phyloP scores from a whole-genome alignment of 1,140 invertebrate genomes.

The Drosophila tsacasi region DNA sequence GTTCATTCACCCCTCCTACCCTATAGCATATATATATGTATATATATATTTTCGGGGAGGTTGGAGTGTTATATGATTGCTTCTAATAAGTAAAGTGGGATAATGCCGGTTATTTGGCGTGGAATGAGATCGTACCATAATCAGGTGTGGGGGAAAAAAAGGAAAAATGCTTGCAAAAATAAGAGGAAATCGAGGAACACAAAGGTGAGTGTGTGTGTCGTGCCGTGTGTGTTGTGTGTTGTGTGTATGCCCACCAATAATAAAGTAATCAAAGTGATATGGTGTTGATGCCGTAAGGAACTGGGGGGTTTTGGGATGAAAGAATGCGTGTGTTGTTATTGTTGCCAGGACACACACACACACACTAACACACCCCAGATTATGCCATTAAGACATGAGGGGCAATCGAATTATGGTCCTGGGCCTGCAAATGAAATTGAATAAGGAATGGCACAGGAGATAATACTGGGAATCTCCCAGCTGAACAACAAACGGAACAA shows the following conservation, averaged over 20 bases:
- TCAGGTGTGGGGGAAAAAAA: slow-evolving; percentile 1
- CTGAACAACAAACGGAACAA: slow-evolving; percentile 30
- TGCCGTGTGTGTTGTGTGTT: background rate
- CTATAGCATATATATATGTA: background rate
- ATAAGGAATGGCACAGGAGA: slow-evolving; percentile 18
- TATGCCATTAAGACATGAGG: slow-evolving; percentile 72
- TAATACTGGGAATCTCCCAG: slow-evolving; percentile 19
- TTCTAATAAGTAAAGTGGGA: slow-evolving; percentile 79
- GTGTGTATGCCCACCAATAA: slow-evolving; percentile 68
- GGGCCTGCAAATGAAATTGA: slow-evolving; percentile 40
- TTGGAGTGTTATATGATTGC: slow-evolving; percentile 68
- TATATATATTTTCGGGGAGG: background rate
- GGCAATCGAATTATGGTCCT: slow-evolving; percentile 71
- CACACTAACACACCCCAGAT: slow-evolving; percentile 42
- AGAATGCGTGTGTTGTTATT: slow-evolving; percentile 49
- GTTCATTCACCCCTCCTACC: background rate
- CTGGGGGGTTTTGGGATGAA: slow-evolving; percentile 1
- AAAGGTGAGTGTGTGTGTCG: slow-evolving; percentile 32
- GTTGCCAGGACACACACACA: slow-evolving; percentile 62
- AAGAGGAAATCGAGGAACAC: slow-evolving; percentile 13
- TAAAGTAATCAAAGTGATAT: slow-evolving; percentile 83
- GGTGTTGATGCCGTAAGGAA: slow-evolving; percentile 60
- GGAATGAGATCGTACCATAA: slow-evolving; percentile 3
- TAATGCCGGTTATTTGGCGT: slow-evolving; percentile 32
- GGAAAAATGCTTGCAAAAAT: slow-evolving; percentile 12